Evolutionary conservation across 2,113 vertebrate genomes (phyloP).

Genomic region (Festucalex cinctus): DNA sequence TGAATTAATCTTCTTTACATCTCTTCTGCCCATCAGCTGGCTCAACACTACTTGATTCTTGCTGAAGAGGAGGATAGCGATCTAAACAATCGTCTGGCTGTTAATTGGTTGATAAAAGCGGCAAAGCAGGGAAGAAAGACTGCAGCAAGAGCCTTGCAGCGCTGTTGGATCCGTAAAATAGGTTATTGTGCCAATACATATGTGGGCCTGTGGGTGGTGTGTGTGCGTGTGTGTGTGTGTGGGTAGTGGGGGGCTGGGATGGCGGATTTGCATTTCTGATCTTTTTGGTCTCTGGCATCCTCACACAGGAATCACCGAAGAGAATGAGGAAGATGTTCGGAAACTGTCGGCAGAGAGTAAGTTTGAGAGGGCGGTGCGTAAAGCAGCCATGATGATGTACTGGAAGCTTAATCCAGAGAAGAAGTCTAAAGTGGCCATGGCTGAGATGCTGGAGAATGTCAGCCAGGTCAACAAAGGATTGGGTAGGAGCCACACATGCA

Average conservation of each 20-base stretch:
- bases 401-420: constrained; percentile 93
- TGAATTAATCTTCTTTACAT: constrained; percentile 12
- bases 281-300: background rate
- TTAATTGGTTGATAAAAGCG: constrained; percentile 86
- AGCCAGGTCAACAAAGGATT: constrained; percentile 78
- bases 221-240: background rate
- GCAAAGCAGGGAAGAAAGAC: constrained; percentile 89
- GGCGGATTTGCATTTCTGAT: background rate
- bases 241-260: background rate
- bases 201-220: background rate
- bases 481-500: constrained; percentile 65
- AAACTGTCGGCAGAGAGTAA: constrained; percentile 84
- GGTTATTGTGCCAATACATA: constrained; percentile 59
- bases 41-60: constrained; percentile 82
- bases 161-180: constrained; percentile 84
- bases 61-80: constrained; percentile 78
- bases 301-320: constrained; percentile 81
- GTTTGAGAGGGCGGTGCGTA: constrained; percentile 88
- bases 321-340: constrained; percentile 84
- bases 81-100: constrained; percentile 78
- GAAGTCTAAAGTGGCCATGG: constrained; percentile 84
- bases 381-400: constrained; percentile 93
- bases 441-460: constrained; percentile 91
- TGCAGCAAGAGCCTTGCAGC: constrained; percentile 79
- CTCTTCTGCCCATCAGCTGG: constrained; percentile 73